Evolutionary conservation across 2,113 vertebrate species (phyloP).

Genomic region (Mellivora capensis): DNA sequence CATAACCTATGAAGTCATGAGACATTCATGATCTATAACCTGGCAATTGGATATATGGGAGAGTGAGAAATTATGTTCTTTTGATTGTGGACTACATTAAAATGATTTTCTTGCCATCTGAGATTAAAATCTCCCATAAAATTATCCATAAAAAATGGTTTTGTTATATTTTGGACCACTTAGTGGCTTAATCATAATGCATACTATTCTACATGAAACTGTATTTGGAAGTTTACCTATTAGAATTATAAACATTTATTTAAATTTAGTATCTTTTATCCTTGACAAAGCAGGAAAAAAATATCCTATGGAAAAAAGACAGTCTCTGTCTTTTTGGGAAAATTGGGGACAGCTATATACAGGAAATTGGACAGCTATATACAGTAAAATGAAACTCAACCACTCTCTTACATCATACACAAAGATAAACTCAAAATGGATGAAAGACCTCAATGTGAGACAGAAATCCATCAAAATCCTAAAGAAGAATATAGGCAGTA

Average conservation of each 20-base stretch:
- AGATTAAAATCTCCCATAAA: background rate
- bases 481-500: no score
- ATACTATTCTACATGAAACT: background rate
- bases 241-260: background rate
- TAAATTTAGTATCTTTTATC: background rate
- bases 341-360: no score
- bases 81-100: background rate
- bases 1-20: background rate
- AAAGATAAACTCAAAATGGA: no score
- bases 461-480: no score
- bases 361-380: no score
- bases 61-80: background rate
- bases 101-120: background rate
- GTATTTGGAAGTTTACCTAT: background rate
- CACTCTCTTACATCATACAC: no score
- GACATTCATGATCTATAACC: background rate
- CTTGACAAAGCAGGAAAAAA: no score
- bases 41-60: background rate
- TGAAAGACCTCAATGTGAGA: no score
- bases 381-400: no score
- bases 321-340: no score
- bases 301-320: no score
- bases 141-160: background rate
- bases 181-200: background rate
- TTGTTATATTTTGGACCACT: background rate